phyloP scores from a whole-genome alignment of 1,140 invertebrate genomes.

The Apocrypta bakeri region DNA sequence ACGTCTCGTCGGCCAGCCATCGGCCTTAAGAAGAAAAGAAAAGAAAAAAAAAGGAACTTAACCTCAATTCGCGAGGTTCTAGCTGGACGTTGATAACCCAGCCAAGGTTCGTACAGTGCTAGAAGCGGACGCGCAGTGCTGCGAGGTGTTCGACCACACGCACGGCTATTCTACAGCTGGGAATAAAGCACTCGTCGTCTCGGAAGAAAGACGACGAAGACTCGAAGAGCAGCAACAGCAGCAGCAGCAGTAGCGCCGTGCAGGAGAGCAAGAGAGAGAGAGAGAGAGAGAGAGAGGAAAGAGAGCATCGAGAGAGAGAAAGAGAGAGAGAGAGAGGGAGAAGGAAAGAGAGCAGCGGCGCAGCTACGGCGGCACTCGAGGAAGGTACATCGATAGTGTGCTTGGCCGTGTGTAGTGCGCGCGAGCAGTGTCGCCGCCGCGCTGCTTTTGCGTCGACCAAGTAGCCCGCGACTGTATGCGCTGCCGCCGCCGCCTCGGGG shows the following conservation, averaged over 20 bases:
- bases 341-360: not conserved
- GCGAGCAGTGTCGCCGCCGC: conserved; percentile 22
- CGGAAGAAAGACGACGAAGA: not conserved
- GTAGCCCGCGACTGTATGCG: not conserved
- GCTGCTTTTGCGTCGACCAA: not conserved
- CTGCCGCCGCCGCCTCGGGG: not conserved
- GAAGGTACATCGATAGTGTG: conserved; percentile 15
- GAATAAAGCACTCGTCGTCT: not conserved
- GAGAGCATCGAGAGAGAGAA: not conserved
- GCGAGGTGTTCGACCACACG: too few species aligned
- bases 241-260: not conserved
- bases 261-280: not conserved
- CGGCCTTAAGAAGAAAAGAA: not conserved
- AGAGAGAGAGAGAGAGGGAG: not conserved
- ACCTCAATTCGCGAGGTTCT: conserved; percentile 29
- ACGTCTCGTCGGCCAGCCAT: not conserved
- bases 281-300: not conserved
- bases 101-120: not conserved
- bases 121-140: not conserved
- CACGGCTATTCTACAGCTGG: not conserved
- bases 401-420: not conserved
- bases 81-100: not conserved
- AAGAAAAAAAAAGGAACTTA: too few species aligned
- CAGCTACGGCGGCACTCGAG: not conserved
- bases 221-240: not conserved